These are phyloP conservation scores for Agelas oroides DNA, from an alignment of 37 sponge, comb jelly and placozoan genomes.

Conservation along the genomic window DNA sequence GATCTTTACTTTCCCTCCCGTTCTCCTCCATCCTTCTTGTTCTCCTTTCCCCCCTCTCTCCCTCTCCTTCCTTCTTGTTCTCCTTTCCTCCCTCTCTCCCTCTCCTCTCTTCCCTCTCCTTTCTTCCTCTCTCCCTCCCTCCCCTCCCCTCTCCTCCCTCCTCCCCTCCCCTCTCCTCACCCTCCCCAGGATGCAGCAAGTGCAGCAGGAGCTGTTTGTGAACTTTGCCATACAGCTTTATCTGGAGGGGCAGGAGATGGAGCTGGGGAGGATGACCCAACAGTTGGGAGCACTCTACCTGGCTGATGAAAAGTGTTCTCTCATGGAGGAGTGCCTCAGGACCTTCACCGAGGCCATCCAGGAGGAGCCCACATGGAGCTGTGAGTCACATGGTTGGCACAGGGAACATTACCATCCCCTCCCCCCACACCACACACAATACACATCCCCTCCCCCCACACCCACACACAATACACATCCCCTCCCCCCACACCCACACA, in stretches of 20 bases:
- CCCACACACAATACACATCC: no score
- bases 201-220: slow-evolving; percentile 45
- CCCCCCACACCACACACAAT: background rate
- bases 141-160: background rate
- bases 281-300: slow-evolving; percentile 21
- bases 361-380: slow-evolving; percentile 39
- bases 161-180: background rate
- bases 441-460: no score
- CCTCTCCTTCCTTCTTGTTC: no score
- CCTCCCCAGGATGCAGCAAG: slow-evolving; percentile 23
- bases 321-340: slow-evolving; percentile 28
- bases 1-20: no score
- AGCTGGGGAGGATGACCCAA: slow-evolving; percentile 21
- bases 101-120: background rate
- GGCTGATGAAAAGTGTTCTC: slow-evolving; percentile 53
- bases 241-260: slow-evolving; percentile 27
- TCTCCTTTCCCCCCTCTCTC: no score
- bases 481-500: no score
- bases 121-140: no score
- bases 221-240: slow-evolving; percentile 45
- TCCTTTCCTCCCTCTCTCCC: background rate
- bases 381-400: background rate
- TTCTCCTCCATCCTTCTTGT: no score
- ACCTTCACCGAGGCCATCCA: slow-evolving; percentile 29
- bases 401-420: background rate